Evolutionary conservation across 2,113 vertebrate genomes (phyloP), one percentile per base, ranked within the genome.

Genomic region (Progne subis): DNA sequence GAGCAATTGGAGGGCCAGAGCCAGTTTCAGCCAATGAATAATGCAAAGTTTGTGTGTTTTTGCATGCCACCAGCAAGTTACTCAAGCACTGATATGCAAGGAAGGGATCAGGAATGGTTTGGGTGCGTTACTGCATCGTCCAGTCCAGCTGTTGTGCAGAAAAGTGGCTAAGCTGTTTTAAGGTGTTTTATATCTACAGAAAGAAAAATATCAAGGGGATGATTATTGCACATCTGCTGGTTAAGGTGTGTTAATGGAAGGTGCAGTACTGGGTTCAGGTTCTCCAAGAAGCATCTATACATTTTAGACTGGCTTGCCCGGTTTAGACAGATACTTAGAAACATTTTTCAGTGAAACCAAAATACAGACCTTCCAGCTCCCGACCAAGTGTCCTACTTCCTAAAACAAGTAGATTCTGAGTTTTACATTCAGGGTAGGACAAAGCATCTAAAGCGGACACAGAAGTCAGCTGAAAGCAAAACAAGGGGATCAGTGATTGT

Each of bases 261-360:
- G 5, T 78, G 16, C 14, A 32, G 21, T 49, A 20, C 24, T 44
- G 8, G 12, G 5, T 67, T 78, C 0, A 0, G 14, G 14, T 8
- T 87, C 14, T 32, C 53, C 1, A 3, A 61, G 12, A 81, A 37
- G 13, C 0, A 0, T 41, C 65, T 39, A 23, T 29, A 13, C 4
- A 14, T 87, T 90, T 92, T 60, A 49, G 8, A 32, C 20, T 34
- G 23, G 11, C 4, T 83, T 76, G n/a, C 3, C 9, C 14, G 24
- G 5, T 49, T 89, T 52, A 64, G 28, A 39, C 1, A 13, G 12
- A 47, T 7, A 52, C 56, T 91, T 80, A 68, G 44, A 76, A 83
- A 67, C 18, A 29, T 4, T 67, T 63, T n/a, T 14, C 9, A 60
- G 3, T 46, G 37, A 88, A 46, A 28, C 17, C 25, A 82, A 92